Conservation (phyloP, 2,797 vertebrate genomes). For the Morelia viridis region DNA sequence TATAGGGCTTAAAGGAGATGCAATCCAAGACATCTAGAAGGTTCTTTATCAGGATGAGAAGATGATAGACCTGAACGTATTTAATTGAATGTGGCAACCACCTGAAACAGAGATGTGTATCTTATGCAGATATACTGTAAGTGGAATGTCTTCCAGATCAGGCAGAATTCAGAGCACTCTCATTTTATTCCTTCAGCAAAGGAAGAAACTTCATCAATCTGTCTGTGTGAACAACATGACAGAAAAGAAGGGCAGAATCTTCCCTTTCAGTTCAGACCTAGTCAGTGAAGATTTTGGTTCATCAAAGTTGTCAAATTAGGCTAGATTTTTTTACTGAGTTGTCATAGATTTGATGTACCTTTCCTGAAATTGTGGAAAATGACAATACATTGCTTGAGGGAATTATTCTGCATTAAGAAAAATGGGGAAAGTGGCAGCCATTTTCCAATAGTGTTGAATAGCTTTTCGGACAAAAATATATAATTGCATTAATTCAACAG, state of each 20-base stretch:
- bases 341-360: neutral
- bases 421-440: neutral
- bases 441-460: neutral
- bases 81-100: neutral
- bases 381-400: neutral
- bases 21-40: neutral
- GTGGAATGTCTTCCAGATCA: neutral
- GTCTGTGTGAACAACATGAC: neutral
- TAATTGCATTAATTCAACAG: neutral
- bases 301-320: neutral
- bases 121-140: neutral
- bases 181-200: neutral
- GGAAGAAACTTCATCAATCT: neutral
- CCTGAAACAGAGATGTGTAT: neutral
- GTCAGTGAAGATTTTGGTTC: neutral
- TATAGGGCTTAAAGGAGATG: neutral
- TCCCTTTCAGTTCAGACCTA: neutral
- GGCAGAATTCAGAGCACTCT: neutral
- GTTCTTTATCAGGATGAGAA: neutral
- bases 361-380: neutral
- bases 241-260: neutral
- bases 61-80: neutral
- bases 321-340: neutral
- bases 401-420: neutral
- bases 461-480: neutral